These are phyloP conservation scores for Chrysemys picta DNA, from an alignment of 2,113 vertebrate genomes.

Conservation along the genomic window DNA sequence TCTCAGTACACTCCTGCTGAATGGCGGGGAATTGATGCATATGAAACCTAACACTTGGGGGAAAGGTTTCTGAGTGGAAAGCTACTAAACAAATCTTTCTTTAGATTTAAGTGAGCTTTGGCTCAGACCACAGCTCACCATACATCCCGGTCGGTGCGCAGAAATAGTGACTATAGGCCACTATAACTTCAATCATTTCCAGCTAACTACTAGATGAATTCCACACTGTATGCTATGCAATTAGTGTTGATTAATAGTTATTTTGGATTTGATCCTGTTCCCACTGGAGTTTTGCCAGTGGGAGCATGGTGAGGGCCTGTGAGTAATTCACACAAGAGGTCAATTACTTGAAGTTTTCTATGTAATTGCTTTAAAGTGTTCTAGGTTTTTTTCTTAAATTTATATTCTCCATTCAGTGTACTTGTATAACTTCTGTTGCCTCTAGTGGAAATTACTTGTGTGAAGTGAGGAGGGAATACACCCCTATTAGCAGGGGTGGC, in stretches of 20 bases:
- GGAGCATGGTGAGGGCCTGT: not conserved
- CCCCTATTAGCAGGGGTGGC: not conserved
- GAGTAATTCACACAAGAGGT: not conserved
- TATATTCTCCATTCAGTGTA: not conserved
- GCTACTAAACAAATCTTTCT: not conserved
- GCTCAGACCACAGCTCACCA: not conserved
- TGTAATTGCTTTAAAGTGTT: not conserved
- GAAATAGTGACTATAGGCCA: not conserved
- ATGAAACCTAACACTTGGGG: not conserved
- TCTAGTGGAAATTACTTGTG: not conserved
- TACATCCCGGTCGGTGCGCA: not conserved
- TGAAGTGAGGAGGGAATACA: not conserved
- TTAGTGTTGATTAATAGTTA: not conserved
- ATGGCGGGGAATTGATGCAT: fast-evolving
- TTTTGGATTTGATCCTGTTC: not conserved
- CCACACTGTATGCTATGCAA: not conserved
- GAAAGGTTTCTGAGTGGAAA: not conserved
- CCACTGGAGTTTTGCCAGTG: not conserved
- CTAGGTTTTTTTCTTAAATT: not conserved
- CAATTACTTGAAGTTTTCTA: not conserved
- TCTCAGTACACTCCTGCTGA: not conserved
- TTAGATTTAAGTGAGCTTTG: not conserved
- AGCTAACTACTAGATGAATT: not conserved
- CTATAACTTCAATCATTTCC: not conserved
- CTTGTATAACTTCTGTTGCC: not conserved